Evolutionary conservation across 2,888 invertebrate species (phyloP), one percentile per base, ranked within the genome.

Genomic region (Abrostola triplasia): DNA sequence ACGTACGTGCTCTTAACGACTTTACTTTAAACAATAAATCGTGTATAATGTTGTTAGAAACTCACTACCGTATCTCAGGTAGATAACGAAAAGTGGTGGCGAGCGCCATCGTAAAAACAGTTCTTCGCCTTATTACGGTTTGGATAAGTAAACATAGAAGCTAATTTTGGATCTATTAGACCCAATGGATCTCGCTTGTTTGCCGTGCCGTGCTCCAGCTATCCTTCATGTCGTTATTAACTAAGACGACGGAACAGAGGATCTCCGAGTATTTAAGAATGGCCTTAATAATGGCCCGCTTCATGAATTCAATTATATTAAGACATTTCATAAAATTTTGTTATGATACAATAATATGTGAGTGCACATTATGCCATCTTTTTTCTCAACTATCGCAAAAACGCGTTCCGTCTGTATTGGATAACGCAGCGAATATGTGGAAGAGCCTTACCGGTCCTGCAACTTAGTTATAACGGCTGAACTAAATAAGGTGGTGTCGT

Each of bases 1-100:
- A 68, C 73, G 73, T 75, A 65, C 56, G 54, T 57, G 59, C 63
- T 72, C 73, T 78, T 81, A 81, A 77, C 71, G 75, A 76, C 70
- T 70, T 71, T 72, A 70, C 69, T 79, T 76, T 59, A 76, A 78
- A 80, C 73, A 77, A 82, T 84, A 84, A 84, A 84, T 80, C 72
- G 64, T 78, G 64, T 64, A 64, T 81, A 76, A 79, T 82, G 80
- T 79, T 83, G 77, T 83, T 78, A 67, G 76, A 77, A 83, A 82
- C 76, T 81, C 82, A 75, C 77, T 76, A 78, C 67, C 64, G 67
- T 75, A 69, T 75, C 70, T 77, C 53, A 60, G 59, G 76, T 73
- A 70, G 79, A 77, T 77, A 79, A 73, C 42, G 35, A 63, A 65
- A 68, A 75, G 67, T 64, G 64, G 67, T 71, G 13, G 70, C 71